Conservation (phyloP, 1,140 invertebrate species). For the Rhopalosiphum padi region DNA sequence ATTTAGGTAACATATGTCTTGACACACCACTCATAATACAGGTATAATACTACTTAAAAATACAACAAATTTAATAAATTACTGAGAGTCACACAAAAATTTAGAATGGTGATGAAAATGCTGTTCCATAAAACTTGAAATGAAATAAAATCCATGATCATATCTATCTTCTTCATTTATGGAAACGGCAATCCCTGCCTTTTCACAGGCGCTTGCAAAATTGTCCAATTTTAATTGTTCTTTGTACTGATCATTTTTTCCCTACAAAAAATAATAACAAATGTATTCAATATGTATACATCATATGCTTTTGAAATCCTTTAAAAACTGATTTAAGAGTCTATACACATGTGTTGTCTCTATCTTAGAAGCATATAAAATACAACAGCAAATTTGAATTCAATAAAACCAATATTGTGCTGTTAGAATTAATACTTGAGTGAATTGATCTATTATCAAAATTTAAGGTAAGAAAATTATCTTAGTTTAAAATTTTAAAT, state of each 20-base stretch:
- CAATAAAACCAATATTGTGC: too few species aligned
- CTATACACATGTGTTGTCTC: too few species aligned
- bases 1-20: background rate
- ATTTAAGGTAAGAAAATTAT: too few species aligned
- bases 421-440: too few species aligned
- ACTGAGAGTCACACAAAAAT: slow-evolving; percentile 42
- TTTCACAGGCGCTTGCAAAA: slow-evolving; percentile 75
- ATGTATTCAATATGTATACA: background rate
- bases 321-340: too few species aligned
- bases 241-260: slow-evolving; percentile 83
- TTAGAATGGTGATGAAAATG: slow-evolving; percentile 91
- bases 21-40: background rate
- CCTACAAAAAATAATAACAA: slow-evolving; percentile 67
- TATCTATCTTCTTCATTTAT: slow-evolving; percentile 69
- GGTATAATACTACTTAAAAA: slow-evolving; percentile 6
- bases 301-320: background rate
- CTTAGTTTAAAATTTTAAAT: too few species aligned
- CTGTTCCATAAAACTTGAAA: slow-evolving; percentile 91
- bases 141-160: slow-evolving; percentile 96
- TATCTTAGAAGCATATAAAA: too few species aligned
- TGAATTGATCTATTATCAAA: too few species aligned
- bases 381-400: too few species aligned
- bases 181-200: slow-evolving; percentile 72
- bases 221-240: slow-evolving; percentile 83
- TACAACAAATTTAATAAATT: background rate